Evolutionary conservation across 2,888 invertebrate species (phyloP), one percentile per base, ranked within the genome.

Genomic region (Acleris holmiana): DNA sequence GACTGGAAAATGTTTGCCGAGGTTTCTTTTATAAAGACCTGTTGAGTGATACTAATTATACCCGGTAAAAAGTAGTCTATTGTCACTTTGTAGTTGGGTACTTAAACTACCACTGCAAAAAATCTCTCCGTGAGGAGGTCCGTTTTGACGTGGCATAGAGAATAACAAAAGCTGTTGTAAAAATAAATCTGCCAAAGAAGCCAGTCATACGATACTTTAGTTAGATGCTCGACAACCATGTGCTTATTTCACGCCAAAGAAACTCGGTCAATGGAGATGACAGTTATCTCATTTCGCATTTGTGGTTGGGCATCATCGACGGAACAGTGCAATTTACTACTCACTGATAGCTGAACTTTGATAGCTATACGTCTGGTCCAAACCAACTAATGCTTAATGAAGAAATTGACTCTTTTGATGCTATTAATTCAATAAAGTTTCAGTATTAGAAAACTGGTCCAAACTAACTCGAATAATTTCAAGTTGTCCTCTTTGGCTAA

Each of bases 211-310:
- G 15, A 25, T 23, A 35, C 13, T 35, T 13, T 35, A 35, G n/a
- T n/a, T n/a, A n/a, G n/a, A n/a, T n/a, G n/a, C 35, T 35, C 13
- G 35, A 10, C 35, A 35, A 35, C 35, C 35, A 35, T 35, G 35
- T 35, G 13, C 15, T 46, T 5, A 18, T 40, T 41, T 46, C 44
- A 17, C 21, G 53, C 25, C 29, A 29, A 56, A 19, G 41, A 58
- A 64, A 64, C 23, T 19, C 48, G 58, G 58, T 50, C 44, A 60
- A 44, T 60, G 41, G 54, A 59, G 41, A 58, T 40, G 48, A 64
- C 54, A 48, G 55, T 40, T 49, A 55, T 55, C 44, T 53, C 59
- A 46, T 51, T 51, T 50, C 40, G 55, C 57, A 60, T 55, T 65
- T 60, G 54, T 49, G 60, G 59, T 35, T 59, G 19, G 2, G 54